A percentile compares a stretch with the other conserved stretches of the same genome.
These are phyloP conservation scores for Idaea straminata DNA, from an alignment of 2,888 invertebrate species.

Conservation along the genomic window DNA sequence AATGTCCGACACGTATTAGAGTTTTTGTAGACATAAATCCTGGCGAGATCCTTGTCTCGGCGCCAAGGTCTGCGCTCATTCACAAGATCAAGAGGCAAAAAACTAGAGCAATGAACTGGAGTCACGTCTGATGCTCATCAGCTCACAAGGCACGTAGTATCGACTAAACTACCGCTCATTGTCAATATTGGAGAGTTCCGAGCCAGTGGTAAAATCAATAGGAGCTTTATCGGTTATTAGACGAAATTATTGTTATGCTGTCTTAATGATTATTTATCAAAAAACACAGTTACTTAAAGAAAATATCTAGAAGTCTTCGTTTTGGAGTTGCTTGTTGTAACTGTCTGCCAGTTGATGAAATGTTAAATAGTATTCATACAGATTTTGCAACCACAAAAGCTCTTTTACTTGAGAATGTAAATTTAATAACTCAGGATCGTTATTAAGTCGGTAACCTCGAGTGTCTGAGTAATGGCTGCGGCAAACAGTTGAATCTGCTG, in stretches of 20 bases:
- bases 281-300: neutral
- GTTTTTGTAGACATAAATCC: conserved; percentile 63
- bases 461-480: conserved; percentile 54
- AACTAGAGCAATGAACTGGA: conserved; percentile 77
- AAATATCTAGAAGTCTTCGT: neutral
- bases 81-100: conserved; percentile 74
- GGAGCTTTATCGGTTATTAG: conserved; percentile 66
- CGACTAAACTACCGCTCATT: conserved; percentile 78
- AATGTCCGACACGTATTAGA: conserved; percentile 34
- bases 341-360: too few relatives aligned
- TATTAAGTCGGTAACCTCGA: conserved; percentile 57
- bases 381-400: conserved; percentile 9
- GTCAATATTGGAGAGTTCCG: conserved; percentile 74
- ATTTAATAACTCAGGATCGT: conserved; percentile 51
- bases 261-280: conserved; percentile 54
- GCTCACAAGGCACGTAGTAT: conserved; percentile 67
- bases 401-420: conserved; percentile 34
- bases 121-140: conserved; percentile 74
- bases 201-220: conserved; percentile 73
- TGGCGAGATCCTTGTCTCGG: conserved; percentile 58
- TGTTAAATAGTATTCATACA: neutral
- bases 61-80: conserved; percentile 70
- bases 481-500: conserved; percentile 55
- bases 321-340: neutral
- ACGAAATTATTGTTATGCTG: conserved; percentile 57